Evolutionary conservation across 2,113 vertebrate genomes (phyloP).

Genomic region (Erinaceus europaeus): DNA sequence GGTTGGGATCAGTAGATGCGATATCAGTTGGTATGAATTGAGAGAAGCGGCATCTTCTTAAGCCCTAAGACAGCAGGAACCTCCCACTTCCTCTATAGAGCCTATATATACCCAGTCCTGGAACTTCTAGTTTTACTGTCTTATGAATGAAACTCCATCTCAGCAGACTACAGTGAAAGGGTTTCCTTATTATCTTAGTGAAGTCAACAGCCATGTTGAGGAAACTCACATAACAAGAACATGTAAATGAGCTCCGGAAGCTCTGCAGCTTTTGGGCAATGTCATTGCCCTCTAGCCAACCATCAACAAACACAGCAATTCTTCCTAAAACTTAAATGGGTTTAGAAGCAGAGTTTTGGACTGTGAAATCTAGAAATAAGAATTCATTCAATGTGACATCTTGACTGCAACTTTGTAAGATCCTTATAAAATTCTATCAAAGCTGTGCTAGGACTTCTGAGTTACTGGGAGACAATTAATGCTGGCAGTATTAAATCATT

Average conservation of each 20-base stretch:
- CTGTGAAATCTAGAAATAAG: no score
- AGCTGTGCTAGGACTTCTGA: neutral
- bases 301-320: neutral
- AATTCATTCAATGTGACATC: neutral
- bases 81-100: no score
- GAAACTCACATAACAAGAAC: accelerated
- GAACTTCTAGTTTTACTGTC: no score
- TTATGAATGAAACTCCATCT: neutral
- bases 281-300: neutral
- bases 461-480: neutral
- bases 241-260: accelerated
- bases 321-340: neutral
- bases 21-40: no score
- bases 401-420: neutral
- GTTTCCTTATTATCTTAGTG: neutral
- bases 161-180: neutral
- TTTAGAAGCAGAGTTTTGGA: neutral
- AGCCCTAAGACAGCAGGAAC: no score
- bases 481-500: neutral
- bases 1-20: no score
- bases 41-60: no score
- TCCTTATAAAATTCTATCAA: neutral
- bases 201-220: neutral
- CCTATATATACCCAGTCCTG: no score
- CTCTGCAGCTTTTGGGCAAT: accelerated